These are phyloP conservation scores for Ectobius pallidus DNA, from an alignment of 2,888 invertebrate species.

Conservation along the genomic window DNA sequence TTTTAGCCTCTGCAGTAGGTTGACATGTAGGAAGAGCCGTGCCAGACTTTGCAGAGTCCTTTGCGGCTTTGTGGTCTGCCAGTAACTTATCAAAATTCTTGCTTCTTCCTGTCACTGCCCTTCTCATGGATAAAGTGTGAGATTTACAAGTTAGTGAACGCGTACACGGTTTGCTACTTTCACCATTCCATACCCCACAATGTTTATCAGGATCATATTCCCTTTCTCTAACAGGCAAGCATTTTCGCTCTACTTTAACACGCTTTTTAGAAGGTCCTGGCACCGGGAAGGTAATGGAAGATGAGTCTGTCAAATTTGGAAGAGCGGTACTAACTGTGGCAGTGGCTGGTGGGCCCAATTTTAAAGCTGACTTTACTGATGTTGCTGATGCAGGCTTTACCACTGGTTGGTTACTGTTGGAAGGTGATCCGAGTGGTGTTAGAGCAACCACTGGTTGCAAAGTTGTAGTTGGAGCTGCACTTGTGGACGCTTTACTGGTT, in stretches of 20 bases:
- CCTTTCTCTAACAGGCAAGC: constrained; percentile 55
- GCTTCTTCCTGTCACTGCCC: constrained; percentile 72
- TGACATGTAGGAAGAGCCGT: no score
- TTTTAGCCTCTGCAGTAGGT: not conserved
- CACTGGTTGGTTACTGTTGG: no score
- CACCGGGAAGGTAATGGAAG: not conserved
- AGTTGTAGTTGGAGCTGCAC: not conserved
- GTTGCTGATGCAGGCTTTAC: no score
- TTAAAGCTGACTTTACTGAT: not conserved
- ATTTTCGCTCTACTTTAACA: constrained; percentile 19
- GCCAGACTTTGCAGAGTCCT: constrained; percentile 53
- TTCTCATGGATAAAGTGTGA: constrained; percentile 69
- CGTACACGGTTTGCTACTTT: constrained; percentile 75
- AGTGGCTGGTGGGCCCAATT: no score
- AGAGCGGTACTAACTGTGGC: not conserved
- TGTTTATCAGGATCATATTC: constrained; percentile 85
- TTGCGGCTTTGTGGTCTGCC: constrained; percentile 72
- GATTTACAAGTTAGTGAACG: constrained; percentile 72
- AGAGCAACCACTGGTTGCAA: constrained; percentile 14
- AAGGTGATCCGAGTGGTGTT: constrained; percentile 4
- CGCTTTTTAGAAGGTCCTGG: constrained; percentile 22
- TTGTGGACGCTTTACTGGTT: not conserved
- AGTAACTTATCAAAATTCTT: constrained; percentile 77
- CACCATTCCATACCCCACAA: constrained; percentile 74
- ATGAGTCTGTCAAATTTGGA: not conserved